Conservation (phyloP, 2,797 vertebrate species). For the Aeoliscus strigatus region DNA sequence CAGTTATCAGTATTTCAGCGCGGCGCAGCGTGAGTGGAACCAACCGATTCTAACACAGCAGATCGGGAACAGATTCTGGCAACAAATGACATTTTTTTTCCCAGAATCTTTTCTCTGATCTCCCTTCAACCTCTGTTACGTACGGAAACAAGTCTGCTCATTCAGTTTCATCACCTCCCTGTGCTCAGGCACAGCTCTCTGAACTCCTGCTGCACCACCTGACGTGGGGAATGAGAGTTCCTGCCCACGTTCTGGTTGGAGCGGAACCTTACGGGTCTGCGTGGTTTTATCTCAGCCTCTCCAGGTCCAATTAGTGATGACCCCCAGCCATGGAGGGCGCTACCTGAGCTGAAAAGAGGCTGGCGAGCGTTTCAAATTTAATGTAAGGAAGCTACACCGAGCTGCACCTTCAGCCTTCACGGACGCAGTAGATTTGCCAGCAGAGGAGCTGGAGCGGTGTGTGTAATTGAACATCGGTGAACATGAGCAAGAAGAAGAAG, state of each 20-base stretch:
- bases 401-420: too few species aligned
- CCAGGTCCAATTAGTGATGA: constrained; percentile 49
- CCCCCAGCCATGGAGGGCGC: constrained; percentile 15
- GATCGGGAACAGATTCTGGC: too few species aligned
- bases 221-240: constrained; percentile 23
- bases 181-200: constrained; percentile 17
- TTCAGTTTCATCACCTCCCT: constrained; percentile 16
- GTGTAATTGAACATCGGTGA: too few species aligned
- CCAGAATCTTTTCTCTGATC: background rate
- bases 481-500: too few species aligned
- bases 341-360: constrained; percentile 23
- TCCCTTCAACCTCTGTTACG: background rate
- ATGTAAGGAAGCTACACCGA: constrained; percentile 9
- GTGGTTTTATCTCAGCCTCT: constrained; percentile 20
- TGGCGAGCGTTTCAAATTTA: constrained; percentile 34
- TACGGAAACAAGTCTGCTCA: constrained; percentile 3
- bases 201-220: constrained; percentile 22
- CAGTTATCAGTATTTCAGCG: background rate
- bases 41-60: background rate
- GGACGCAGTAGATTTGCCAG: too few species aligned
- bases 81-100: too few species aligned
- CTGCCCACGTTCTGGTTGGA: constrained; percentile 24
- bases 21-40: too few species aligned
- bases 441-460: too few species aligned
- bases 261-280: constrained; percentile 23